Evolutionary conservation across 2,888 invertebrate species (phyloP), one percentile per base, ranked within the genome.

Genomic region (Caenorhabditis sulstoni): DNA sequence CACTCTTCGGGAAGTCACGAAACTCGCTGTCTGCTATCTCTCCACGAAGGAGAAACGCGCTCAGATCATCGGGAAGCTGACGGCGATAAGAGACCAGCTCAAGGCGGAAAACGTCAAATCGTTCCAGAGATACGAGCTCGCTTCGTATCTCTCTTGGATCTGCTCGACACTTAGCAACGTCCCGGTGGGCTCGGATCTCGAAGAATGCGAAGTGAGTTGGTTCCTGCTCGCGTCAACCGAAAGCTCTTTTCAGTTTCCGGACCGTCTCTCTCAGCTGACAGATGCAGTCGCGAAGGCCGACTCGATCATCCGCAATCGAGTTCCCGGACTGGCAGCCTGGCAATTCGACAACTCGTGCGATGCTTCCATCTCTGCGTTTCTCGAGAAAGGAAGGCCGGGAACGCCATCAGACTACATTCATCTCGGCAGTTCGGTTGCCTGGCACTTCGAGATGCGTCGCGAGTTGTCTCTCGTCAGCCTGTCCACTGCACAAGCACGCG

Each of bases 381-480:
- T 79, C 8, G 73, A 66, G 37, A 44, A 29, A 12, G 47, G 35
- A 3, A 16, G 22, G 20, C 20, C n/a, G 3, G 62, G 47, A 22
- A 35, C 79, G 5, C 14, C 64, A 4, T 52, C 53, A 5, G 78
- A 78, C 9, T 73, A 73, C 52, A 29, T 74, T 37, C 50, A 64
- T 20, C 16, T 74, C 3, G 79, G 79, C 20, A 59, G 61, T 20
- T 23, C 52, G 11, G 14, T 79, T 5, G 79, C 79, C 0, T 75
- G 74, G 74, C 55, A 61, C 23, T 68, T 68, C n/a, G 79, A 79
- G 18, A 53, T 79, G 64, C 79, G 74, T 5, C 74, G 74, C 1
- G 79, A 79, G n/a, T 53, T 23, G 45, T 53, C 74, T 14, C n/a
- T 59, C 0, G 45, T 59, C 3, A 52, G 68, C 11, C 41, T 79